phyloP scores from a whole-genome alignment of 2,113 vertebrate genomes.

The Cinclus cinclus region DNA sequence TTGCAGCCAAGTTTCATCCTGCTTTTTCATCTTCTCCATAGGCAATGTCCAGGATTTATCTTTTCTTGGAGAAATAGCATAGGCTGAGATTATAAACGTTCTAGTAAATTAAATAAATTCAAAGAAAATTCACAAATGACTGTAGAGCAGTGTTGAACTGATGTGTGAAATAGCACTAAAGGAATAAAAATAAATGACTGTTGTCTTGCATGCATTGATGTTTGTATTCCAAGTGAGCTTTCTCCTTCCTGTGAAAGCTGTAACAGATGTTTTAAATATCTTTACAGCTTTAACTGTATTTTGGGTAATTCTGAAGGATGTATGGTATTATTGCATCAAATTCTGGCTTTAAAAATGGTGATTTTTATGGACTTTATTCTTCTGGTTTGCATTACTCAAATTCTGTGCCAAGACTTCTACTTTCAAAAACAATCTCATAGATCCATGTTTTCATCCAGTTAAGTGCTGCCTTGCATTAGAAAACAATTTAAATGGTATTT shows the following conservation, averaged over 20 bases:
- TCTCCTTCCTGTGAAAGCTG: neutral
- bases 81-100: neutral
- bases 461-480: neutral
- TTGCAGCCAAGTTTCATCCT: neutral
- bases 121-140: neutral
- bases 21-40: neutral
- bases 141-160: neutral
- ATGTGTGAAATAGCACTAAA: neutral
- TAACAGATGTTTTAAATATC: neutral
- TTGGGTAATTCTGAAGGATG: neutral
- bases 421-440: neutral
- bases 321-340: neutral
- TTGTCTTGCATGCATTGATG: neutral
- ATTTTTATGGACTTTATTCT: neutral
- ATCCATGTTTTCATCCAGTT: neutral
- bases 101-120: neutral
- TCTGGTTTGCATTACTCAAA: neutral
- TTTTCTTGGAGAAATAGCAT: neutral
- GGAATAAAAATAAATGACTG: neutral
- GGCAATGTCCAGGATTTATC: neutral
- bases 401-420: neutral
- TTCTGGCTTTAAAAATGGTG: neutral
- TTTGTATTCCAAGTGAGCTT: neutral
- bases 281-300: neutral
- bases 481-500: constrained; percentile 8